Conservation (phyloP, 2,888 invertebrate species). For the Uloborus plumipes region DNA sequence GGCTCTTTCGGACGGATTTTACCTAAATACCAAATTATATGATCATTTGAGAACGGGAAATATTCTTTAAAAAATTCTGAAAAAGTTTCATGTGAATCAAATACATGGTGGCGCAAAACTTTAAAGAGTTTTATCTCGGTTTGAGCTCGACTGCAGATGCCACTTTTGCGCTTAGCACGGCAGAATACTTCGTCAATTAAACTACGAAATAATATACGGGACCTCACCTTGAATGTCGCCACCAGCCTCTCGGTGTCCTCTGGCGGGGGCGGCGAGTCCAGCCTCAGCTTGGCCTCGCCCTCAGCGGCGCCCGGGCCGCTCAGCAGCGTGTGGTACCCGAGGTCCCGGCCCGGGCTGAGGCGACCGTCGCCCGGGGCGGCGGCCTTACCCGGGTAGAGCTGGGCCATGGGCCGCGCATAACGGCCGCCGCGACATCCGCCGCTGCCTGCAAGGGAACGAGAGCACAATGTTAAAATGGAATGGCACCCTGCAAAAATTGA, state of each 20-base stretch:
- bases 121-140: too few relatives aligned
- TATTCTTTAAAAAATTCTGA: too few relatives aligned
- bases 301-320: constrained; percentile 64
- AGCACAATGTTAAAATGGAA: not conserved
- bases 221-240: constrained; percentile 54
- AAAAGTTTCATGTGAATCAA: too few relatives aligned
- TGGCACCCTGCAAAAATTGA: too few relatives aligned
- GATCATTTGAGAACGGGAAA: too few relatives aligned
- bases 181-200: too few relatives aligned
- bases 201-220: too few relatives aligned
- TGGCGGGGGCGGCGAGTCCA: constrained; percentile 6
- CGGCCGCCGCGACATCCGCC: not conserved
- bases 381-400: constrained; percentile 48
- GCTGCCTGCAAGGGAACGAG: not conserved
- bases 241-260: constrained; percentile 53
- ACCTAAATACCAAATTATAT: too few relatives aligned
- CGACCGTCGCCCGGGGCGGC: constrained; percentile 40
- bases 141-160: too few relatives aligned
- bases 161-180: too few relatives aligned
- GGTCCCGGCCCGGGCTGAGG: constrained; percentile 80
- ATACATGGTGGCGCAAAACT: too few relatives aligned
- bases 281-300: constrained; percentile 15
- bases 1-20: too few relatives aligned
- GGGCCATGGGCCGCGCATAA: not conserved
- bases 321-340: constrained; percentile 84